A percentile compares a stretch with the other conserved stretches of the same genome.
Evolutionary conservation across 2,797 vertebrate genomes (phyloP).

Genomic region (Mus caroli): DNA sequence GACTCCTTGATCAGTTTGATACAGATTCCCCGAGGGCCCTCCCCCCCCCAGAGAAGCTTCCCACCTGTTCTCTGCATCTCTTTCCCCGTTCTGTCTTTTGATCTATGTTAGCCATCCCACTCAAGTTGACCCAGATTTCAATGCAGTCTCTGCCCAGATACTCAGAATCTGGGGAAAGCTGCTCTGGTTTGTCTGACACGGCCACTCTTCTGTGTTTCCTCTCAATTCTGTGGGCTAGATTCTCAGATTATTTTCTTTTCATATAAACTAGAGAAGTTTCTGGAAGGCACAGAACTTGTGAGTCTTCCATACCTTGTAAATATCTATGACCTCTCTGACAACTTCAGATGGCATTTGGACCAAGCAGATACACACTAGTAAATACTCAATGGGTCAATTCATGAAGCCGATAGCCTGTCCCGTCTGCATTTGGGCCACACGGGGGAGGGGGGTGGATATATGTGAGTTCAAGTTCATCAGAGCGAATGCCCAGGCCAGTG

Average conservation of each 20-base stretch:
- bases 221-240: not conserved
- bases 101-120: not conserved
- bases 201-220: not conserved
- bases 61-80: not conserved
- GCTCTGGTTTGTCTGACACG: not conserved
- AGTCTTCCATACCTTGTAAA: not conserved
- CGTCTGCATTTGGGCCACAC: not conserved
- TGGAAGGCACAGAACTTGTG: not conserved
- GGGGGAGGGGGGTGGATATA: too few species aligned
- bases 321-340: not conserved
- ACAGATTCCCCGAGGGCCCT: not conserved
- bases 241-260: not conserved
- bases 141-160: not conserved
- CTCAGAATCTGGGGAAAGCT: not conserved
- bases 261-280: not conserved
- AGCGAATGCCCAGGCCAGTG: not conserved
- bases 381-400: not conserved
- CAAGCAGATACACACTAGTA: not conserved
- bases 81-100: not conserved
- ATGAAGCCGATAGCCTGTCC: not conserved
- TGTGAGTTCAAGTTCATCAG: not conserved
- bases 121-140: not conserved
- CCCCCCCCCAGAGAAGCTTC: not conserved
- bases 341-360: not conserved
- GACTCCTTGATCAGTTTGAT: not conserved